Base-by-base conservation (phyloP, 1,140 invertebrate species). In the Oedothorax gibbosus region DNA sequence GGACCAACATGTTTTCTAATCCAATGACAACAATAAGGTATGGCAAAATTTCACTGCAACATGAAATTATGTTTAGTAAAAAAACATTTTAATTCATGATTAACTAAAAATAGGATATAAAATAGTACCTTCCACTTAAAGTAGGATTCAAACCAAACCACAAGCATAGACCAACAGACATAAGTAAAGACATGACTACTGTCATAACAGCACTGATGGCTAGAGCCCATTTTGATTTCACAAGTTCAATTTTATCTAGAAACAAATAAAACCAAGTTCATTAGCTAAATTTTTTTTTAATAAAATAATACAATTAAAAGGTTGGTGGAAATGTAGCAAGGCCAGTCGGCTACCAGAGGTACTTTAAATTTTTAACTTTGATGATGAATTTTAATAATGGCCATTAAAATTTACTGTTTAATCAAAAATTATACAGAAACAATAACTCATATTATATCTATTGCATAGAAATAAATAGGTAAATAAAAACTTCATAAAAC, bases 11-110 rank as follows among this genome's bases (percentile, higher is more conserved):
- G 90, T 99, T 99, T 91, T 99, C 98, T 10, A 99, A 91, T 15
- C 98, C 97, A 82, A 99, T 95, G 14, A 99, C 93, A 62, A 99
- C 95, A 0, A 98, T 95, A 66, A 99, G 90, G 91, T 99, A 99
- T 0, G 98, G 98, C 89, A 98, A 98, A 65, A 99, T 94, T 87
- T 92, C 91, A 86, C 91, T 91, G n/a, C 66, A 79, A 88, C 73
- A 80, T 80, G 76, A 35, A 73, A 10, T 18, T 7, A 53, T 10
- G 21, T 12, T 18, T 51, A 60, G 11, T 62, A 78, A 85, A 50
- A 50, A 49, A 7, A 82, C 12, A 15, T 66, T n/a, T 20, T 66
- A 1, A 66, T 66, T 1, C 20, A 18, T 20, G n/a, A 60, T 21
- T 18, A 66, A 66, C 9, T 66, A 51, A 51, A 71, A 15, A 51